Conservation (phyloP, 2,113 vertebrate species). For the Halichoerus grypus region DNA sequence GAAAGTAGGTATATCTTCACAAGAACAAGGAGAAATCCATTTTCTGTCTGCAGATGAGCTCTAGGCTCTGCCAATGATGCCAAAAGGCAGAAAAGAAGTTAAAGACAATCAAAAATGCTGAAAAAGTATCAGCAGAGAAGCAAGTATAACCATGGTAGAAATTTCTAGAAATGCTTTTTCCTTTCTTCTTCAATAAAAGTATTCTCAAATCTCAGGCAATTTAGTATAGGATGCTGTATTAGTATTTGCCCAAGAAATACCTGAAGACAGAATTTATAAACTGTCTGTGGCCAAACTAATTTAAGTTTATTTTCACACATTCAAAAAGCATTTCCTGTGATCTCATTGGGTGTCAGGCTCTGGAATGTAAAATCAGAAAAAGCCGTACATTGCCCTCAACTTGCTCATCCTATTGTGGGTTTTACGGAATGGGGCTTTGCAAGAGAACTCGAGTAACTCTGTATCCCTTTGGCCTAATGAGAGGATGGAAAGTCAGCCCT, state of each 20-base stretch:
- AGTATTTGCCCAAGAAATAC: background rate
- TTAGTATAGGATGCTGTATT: background rate
- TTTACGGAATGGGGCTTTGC: background rate
- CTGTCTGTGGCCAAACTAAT: background rate
- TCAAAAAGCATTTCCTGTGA: background rate
- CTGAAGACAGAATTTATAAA: background rate
- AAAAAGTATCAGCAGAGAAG: background rate
- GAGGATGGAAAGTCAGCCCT: background rate
- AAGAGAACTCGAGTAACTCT: background rate
- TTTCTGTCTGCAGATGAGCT: background rate
- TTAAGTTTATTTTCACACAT: background rate
- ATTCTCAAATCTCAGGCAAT: background rate
- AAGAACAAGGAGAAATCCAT: conserved; percentile 50
- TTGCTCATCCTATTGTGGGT: background rate
- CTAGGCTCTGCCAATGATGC: background rate
- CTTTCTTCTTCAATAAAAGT: conserved; percentile 21
- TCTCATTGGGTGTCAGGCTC: background rate
- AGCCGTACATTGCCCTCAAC: background rate
- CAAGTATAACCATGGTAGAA: background rate
- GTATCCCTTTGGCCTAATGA: background rate
- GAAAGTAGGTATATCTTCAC: background rate
- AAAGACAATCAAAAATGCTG: conserved; percentile 37
- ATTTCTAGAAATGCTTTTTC: conserved; percentile 21
- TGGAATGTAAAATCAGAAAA: background rate
- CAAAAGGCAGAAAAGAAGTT: conserved; percentile 15